Evolutionary conservation across 2,113 vertebrate genomes (phyloP), one percentile per base, ranked within the genome.

Genomic region (Dissostichus mawsoni): DNA sequence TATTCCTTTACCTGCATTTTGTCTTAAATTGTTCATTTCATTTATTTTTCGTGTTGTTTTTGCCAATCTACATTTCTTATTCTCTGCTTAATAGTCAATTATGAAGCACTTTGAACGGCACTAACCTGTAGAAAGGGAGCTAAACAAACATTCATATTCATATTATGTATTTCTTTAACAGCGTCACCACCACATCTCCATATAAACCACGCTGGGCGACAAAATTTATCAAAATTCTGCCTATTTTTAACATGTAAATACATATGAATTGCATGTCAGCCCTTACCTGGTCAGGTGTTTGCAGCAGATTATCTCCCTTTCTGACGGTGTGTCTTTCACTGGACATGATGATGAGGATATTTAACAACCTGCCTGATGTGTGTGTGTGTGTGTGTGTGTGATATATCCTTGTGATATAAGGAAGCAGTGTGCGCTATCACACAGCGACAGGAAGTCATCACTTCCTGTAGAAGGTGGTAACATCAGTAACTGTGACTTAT

Each of bases 391-490:
- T 36, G 68, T 6, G 36, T 69, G 10, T 69, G 73, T 50, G 36
- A 41, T 8, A 41, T 41, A 41, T 41, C 5, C 36, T 41, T 41
- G 68, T 6, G 56, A 14, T 52, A 92, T 65, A 58, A 51, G 85
- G 86, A 90, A 86, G 80, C 85, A 76, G 73, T 18, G 72, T 59
- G 74, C 16, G 29, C 5, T 85, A 74, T 78, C 66, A 81, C 78
- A 56, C 76, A 66, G 90, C 77, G 92, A 76, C 83, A 76, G 94
- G 95, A 95, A 95, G 92, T 90, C 86, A 90, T 85, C 72, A 89
- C 87, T 96, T 96, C 95, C 95, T 95, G 92, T 93, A 83, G 52
- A 90, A 93, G 90, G 90, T 87, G 77, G 89, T 76, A 87, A 80
- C 74, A 2, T 76, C 69, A 80, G 17, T 53, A 62, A 73, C 78